Evolutionary conservation across 2,797 vertebrate species (phyloP).

Genomic region (Anguilla marmorata): DNA sequence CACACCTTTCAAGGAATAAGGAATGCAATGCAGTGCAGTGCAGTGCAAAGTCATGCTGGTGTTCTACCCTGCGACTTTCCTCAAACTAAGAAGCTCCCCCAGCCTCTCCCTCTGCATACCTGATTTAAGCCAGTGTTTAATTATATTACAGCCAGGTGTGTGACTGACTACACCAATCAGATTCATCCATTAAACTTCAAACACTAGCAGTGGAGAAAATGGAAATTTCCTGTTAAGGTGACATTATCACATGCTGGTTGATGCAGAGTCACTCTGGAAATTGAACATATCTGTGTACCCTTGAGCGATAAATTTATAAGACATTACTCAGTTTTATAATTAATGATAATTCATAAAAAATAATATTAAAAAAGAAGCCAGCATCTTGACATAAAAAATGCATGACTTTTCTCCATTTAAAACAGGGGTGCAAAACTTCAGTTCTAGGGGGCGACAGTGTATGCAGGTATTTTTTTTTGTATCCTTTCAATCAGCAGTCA

Average conservation of each 20-base stretch:
- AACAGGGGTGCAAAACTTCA: background rate
- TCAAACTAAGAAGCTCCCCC: no score
- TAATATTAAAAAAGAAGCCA: background rate
- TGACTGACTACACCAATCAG: no score
- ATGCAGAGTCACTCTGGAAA: no score
- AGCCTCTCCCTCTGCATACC: no score
- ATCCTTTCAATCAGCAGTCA: background rate
- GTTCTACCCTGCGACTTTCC: background rate
- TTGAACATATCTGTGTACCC: background rate
- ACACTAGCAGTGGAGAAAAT: no score
- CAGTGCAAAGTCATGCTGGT: background rate
- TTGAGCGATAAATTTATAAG: background rate
- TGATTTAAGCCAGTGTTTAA: no score
- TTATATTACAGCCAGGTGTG: no score
- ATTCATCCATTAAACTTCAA: no score
- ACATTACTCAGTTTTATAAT: background rate
- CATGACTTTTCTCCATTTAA: background rate
- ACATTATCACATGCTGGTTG: no score
- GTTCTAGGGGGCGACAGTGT: background rate
- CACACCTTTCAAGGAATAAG: background rate
- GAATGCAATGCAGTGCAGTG: background rate
- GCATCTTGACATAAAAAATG: background rate
- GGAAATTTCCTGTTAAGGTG: no score
- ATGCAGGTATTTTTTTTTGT: background rate
- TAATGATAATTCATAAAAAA: background rate